Conservation (phyloP, 2,797 vertebrate species). For the Morelia viridis region DNA sequence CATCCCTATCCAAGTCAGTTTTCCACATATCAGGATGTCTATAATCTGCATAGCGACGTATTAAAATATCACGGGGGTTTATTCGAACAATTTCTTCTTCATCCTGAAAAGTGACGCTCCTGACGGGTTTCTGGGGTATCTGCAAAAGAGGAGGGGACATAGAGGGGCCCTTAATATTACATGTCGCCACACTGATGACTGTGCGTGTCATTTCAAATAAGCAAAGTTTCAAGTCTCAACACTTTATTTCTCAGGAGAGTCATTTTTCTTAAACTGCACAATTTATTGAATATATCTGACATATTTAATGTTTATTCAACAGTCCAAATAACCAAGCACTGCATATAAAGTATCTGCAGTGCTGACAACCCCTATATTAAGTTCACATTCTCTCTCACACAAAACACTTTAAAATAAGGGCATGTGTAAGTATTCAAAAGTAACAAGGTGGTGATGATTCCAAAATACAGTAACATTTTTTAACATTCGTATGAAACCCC, state of each 20-base stretch:
- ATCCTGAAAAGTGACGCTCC: slow-evolving; percentile 95
- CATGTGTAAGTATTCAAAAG: not conserved
- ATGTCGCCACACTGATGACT: not conserved
- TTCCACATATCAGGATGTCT: slow-evolving; percentile 96
- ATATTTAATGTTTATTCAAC: not conserved
- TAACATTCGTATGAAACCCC: not conserved
- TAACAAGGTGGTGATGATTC: not conserved
- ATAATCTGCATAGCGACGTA: slow-evolving; percentile 97
- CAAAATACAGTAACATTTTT: not conserved
- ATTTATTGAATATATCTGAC: not conserved
- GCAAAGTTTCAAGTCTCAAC: not conserved
- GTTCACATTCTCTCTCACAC: not conserved
- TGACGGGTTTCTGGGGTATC: slow-evolving; percentile 85
- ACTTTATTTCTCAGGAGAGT: not conserved
- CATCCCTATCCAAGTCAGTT: slow-evolving; percentile 88
- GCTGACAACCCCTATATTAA: not conserved
- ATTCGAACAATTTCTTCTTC: slow-evolving; percentile 98
- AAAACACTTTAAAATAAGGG: not conserved
- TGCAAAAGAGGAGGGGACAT: slow-evolving; percentile 57
- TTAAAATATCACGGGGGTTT: slow-evolving; percentile 95
- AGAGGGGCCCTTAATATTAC: slow-evolving; percentile 28
- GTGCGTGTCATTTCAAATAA: not conserved
- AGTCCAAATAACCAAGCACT: not conserved
- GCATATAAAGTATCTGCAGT: not conserved
- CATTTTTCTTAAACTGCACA: not conserved